Evolutionary conservation across 1,140 invertebrate genomes (phyloP), one percentile per base, ranked within the genome.

Genomic region (Ylistrum balloti): DNA sequence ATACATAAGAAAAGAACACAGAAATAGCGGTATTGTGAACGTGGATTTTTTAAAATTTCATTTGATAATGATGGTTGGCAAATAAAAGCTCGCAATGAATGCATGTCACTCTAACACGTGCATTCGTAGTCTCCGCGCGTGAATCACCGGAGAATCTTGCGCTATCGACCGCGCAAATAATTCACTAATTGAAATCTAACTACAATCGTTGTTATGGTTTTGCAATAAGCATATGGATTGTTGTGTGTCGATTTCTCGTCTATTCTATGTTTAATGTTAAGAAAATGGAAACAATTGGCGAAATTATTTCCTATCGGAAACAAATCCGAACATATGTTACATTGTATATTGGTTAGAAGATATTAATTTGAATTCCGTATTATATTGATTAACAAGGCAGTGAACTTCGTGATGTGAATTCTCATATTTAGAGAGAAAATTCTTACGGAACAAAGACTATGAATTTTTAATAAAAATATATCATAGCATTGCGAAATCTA

Each of bases 121-220:
- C 56, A 74, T 28, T 11, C 56, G 56, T 74, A 11, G 56, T n/a
- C 56, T 28, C 35, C 56, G 56, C 56, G 56, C 56, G 56, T 74
- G 56, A 74, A 74, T 74, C 56, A 74, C 56, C 22, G 20, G 56
- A 74, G 56, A 28, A 28, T 74, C 0, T n/a, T n/a, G n/a, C 9
- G 22, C 15, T 28, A 74, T 74, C 56, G 56, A 28, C 22, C 56
- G 56, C 56, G 56, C 56, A 74, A 74, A 74, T 74, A 74, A 74
- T 74, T 74, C 56, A 74, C 56, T 74, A 74, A 74, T 74, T 74
- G 56, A 74, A 74, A 74, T 74, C 56, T 74, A 74, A 74, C 56
- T 74, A 74, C 56, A 74, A 74, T 74, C 28, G 56, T 74, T 74
- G 56, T 74, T 74, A 74, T 28, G 56, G n/a, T 28, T 28, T 74